These are phyloP conservation scores for Gymnosoma rotundatum DNA, from an alignment of 2,888 invertebrate species.

Conservation along the genomic window DNA sequence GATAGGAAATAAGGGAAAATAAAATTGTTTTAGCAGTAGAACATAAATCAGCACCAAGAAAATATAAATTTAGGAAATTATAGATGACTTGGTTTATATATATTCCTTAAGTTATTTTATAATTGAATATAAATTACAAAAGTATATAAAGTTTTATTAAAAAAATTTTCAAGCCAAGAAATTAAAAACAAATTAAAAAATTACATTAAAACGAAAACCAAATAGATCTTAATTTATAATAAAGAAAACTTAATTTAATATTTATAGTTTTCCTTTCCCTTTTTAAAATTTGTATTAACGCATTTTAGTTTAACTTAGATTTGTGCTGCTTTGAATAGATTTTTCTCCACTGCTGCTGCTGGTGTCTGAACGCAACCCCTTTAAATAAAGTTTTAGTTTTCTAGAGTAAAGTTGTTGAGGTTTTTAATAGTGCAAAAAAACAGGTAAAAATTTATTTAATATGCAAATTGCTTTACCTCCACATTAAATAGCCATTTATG, in stretches of 20 bases:
- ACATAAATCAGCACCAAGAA: too few relatives aligned
- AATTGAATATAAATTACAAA: too few relatives aligned
- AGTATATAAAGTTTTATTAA: too few relatives aligned
- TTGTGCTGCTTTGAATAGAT: too few relatives aligned
- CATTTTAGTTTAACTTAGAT: background rate
- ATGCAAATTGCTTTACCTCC: slow-evolving; percentile 70
- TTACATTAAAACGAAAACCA: background rate
- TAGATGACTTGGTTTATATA: too few relatives aligned
- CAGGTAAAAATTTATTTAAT: slow-evolving; percentile 60
- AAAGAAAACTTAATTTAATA: background rate
- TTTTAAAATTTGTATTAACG: background rate
- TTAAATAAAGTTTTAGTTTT: background rate
- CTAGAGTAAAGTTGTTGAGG: slow-evolving; percentile 9
- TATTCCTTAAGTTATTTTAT: too few relatives aligned
- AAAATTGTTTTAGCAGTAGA: too few relatives aligned
- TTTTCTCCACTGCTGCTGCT: too few relatives aligned
- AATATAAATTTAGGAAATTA: too few relatives aligned
- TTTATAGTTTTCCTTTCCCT: background rate
- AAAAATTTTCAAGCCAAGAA: too few relatives aligned
- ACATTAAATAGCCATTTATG: slow-evolving; percentile 69
- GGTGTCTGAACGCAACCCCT: slow-evolving; percentile 1
- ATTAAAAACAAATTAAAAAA: too few relatives aligned
- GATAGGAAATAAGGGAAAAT: background rate
- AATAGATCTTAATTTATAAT: background rate
- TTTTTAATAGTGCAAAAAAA: slow-evolving; percentile 5